Conservation (phyloP, 2,797 vertebrate genomes). For the Corythornis leucogaster region DNA sequence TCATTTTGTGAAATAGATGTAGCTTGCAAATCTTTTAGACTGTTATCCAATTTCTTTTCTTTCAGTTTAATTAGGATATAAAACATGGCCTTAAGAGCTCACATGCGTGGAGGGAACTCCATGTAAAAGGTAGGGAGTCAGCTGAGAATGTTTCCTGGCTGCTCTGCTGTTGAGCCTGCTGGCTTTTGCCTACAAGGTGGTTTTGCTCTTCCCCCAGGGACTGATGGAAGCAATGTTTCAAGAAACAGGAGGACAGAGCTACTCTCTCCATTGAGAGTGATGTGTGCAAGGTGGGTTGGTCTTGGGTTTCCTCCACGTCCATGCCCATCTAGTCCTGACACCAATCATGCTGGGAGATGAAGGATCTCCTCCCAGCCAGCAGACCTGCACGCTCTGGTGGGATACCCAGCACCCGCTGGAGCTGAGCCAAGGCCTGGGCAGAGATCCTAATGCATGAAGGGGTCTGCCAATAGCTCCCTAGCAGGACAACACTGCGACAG, state of each 20-base stretch:
- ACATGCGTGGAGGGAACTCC: background rate
- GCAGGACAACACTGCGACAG: background rate
- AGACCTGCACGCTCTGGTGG: fast-evolving
- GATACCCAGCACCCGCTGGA: fast-evolving
- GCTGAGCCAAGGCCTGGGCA: background rate
- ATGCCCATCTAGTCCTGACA: background rate
- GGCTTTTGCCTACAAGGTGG: background rate
- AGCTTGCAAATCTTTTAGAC: constrained; percentile 64
- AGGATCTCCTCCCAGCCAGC: background rate
- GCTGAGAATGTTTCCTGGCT: background rate
- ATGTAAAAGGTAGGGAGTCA: background rate
- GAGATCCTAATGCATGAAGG: background rate
- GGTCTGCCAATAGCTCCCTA: background rate
- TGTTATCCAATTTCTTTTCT: constrained; percentile 73
- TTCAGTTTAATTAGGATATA: constrained; percentile 78
- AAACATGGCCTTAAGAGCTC: constrained; percentile 55
- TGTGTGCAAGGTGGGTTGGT: background rate
- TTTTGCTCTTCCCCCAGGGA: background rate
- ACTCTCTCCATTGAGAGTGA: background rate
- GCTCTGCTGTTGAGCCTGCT: background rate
- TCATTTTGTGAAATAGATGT: constrained; percentile 69
- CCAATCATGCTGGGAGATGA: background rate
- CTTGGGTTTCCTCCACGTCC: background rate
- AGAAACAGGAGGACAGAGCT: background rate
- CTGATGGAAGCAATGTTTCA: background rate